Conservation (phyloP, 2,888 invertebrate species). For the Acholoe squamosa region DNA sequence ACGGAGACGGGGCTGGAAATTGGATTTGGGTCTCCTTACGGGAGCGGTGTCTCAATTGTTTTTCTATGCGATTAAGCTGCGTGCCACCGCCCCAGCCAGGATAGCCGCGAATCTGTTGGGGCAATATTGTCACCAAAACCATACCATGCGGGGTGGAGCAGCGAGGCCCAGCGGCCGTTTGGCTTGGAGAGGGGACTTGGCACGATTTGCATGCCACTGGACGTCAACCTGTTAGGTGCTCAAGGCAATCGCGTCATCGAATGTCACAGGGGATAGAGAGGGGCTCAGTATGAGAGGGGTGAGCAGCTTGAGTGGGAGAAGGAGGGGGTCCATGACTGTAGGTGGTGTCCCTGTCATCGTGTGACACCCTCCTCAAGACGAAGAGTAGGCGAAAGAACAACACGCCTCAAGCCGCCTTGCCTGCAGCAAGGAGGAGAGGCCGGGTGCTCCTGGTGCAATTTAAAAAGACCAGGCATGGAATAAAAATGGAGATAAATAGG, state of each 20-base stretch:
- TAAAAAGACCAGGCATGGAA: not conserved
- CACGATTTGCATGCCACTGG: conserved; percentile 24
- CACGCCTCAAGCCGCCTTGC: not conserved
- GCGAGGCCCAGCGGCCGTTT: not conserved
- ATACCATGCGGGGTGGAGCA: not conserved
- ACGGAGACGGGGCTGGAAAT: conserved; percentile 37
- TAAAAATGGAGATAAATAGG: conserved; percentile 47
- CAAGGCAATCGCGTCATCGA: conserved; percentile 38
- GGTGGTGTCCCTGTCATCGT: not conserved
- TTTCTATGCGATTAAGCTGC: conserved; percentile 59
- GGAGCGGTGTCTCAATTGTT: conserved; percentile 52
- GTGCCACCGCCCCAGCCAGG: not conserved
- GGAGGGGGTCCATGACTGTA: conserved; percentile 30
- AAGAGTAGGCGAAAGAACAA: not conserved
- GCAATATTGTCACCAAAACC: conserved; percentile 41
- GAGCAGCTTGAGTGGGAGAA: not conserved
- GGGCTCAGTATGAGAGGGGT: not conserved
- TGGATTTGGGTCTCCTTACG: conserved; percentile 61
- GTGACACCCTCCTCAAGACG: conserved; percentile 1
- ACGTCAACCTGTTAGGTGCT: conserved; percentile 34
- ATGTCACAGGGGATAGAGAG: conserved; percentile 10
- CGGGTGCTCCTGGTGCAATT: not conserved
- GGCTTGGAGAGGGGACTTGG: conserved; percentile 22
- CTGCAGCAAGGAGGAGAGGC: not conserved
- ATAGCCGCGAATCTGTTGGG: conserved; percentile 50